Conservation (phyloP, 2,797 vertebrate species). For the Myiothlypis coronata region DNA sequence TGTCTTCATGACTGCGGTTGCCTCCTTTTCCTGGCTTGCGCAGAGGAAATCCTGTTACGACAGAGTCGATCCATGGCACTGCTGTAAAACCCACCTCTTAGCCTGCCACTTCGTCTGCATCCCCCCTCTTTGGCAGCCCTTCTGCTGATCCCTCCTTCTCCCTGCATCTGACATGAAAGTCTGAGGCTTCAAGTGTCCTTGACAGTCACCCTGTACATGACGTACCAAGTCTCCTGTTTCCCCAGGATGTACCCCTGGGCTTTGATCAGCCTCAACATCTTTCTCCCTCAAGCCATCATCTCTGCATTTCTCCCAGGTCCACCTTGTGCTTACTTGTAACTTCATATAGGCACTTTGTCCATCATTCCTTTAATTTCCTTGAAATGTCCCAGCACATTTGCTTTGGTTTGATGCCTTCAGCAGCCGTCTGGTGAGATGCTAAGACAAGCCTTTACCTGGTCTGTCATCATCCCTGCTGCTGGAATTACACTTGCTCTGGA, state of each 20-base stretch:
- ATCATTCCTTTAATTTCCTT: background rate
- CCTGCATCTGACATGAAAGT: rapidly evolving
- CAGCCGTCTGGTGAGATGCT: background rate
- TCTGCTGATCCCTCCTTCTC: background rate
- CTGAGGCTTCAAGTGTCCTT: background rate
- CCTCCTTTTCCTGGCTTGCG: constrained; percentile 9
- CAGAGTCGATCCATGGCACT: background rate
- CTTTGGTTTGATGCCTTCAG: background rate
- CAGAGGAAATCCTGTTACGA: constrained; percentile 35
- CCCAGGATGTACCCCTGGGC: background rate
- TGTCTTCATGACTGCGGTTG: background rate
- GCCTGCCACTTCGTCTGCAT: background rate
- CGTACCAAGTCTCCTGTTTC: background rate
- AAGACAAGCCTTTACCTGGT: background rate
- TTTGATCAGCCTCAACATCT: background rate
- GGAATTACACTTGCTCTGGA: background rate
- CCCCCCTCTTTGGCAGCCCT: background rate
- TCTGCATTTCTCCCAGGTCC: background rate
- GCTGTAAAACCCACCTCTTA: background rate
- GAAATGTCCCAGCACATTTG: background rate
- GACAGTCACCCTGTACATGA: rapidly evolving
- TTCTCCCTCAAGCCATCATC: background rate
- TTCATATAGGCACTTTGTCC: background rate
- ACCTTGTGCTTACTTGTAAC: background rate
- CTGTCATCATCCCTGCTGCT: background rate